phyloP scores from a whole-genome alignment of 2,797 vertebrate species.

The Salarias fasciatus region DNA sequence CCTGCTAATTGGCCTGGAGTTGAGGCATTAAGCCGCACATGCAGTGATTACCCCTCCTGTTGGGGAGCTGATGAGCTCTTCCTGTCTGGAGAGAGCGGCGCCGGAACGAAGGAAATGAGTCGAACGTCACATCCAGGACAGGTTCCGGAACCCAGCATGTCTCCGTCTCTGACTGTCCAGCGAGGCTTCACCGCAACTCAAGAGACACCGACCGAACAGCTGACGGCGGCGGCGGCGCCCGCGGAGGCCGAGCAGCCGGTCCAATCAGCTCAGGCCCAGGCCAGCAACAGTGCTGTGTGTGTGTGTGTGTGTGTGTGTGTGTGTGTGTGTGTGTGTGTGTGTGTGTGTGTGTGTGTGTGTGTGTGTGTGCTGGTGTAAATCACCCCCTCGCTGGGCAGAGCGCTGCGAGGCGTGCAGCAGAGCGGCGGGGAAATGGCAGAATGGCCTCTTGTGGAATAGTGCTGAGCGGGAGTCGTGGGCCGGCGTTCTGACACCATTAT shows the following conservation, averaged over 20 bases:
- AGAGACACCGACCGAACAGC: too few species aligned
- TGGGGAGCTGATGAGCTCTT: too few species aligned
- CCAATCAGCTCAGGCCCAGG: conserved; percentile 52
- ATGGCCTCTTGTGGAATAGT: conserved; percentile 68
- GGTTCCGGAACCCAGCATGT: too few species aligned
- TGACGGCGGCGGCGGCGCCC: too few species aligned
- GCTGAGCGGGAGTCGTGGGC: conserved; percentile 67
- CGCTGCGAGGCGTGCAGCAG: conserved; percentile 61
- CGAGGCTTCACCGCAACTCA: too few species aligned
- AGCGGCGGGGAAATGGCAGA: conserved; percentile 59
- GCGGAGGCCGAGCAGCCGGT: conserved; percentile 20
- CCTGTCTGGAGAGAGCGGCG: too few species aligned
- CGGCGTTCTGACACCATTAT: conserved; percentile 75
- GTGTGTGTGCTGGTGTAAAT: conserved; percentile 40
- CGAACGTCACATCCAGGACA: too few species aligned
- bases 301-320: conserved; percentile 42
- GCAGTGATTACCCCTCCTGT: too few species aligned
- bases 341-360: conserved; percentile 59
- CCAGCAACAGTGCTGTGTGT: conserved; percentile 58
- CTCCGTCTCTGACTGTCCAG: too few species aligned
- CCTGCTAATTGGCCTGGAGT: too few species aligned
- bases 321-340: conserved; percentile 42
- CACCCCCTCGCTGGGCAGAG: conserved; percentile 51
- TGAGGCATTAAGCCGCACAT: too few species aligned
- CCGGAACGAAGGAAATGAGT: too few species aligned